Percentiles rank a stretch among this genome's conserved stretches.
These are phyloP conservation scores for Mizuhopecten yessoensis DNA, from an alignment of 1,140 invertebrate genomes.

Conservation along the genomic window DNA sequence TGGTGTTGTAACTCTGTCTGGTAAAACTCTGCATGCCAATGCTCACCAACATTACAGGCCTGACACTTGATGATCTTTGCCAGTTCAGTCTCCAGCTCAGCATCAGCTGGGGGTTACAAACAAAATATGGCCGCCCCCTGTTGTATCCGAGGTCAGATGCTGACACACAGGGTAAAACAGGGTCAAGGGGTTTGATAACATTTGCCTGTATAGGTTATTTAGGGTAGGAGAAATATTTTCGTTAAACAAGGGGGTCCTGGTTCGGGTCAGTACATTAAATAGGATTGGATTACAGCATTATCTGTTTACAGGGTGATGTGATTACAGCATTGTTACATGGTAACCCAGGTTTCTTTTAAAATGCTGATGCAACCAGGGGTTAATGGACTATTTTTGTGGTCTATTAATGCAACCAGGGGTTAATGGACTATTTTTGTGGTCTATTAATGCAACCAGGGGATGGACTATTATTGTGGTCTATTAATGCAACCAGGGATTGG, in stretches of 20 bases:
- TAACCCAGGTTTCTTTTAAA: background rate
- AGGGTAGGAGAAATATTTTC: background rate
- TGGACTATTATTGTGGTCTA: too few relatives aligned
- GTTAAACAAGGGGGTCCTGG: background rate
- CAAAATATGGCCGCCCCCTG: slow-evolving; percentile 23
- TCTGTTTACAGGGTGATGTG: background rate
- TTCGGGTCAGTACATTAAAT: background rate
- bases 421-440: too few relatives aligned
- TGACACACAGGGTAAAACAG: background rate
- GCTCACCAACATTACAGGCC: background rate
- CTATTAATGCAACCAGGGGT: too few relatives aligned
- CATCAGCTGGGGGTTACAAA: background rate
- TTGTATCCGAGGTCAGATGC: background rate
- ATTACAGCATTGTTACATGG: background rate
- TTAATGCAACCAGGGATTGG: too few relatives aligned
- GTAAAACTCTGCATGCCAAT: background rate
- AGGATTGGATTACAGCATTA: background rate
- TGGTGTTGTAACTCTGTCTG: background rate
- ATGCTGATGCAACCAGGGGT: background rate
- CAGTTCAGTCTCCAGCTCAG: background rate
- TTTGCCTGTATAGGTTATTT: background rate
- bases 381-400: too few relatives aligned
- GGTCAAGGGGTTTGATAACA: background rate
- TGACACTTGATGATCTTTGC: slow-evolving; percentile 26
- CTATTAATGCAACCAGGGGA: too few relatives aligned